Conservation (phyloP, 2,113 vertebrate genomes). For the Cathartes aura region DNA sequence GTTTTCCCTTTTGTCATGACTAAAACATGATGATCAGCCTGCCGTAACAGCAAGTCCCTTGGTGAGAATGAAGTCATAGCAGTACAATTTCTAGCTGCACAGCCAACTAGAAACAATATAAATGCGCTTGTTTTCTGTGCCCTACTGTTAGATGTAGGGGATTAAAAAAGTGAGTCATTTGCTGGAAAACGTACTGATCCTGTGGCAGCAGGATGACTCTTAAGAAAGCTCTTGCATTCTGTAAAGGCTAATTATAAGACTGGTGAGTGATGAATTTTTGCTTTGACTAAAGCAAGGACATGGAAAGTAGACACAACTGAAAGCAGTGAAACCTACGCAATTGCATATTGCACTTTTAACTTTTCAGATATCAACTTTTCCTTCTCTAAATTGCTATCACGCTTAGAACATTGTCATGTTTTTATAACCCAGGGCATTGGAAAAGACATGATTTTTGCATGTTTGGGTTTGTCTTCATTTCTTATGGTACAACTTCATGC, state of each 20-base stretch:
- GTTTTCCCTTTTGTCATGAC: neutral
- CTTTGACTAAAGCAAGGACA: neutral
- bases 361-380: neutral
- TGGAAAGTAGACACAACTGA: neutral
- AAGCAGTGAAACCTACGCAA: neutral
- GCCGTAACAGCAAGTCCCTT: neutral
- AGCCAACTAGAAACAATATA: neutral
- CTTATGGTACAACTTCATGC: neutral
- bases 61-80: neutral
- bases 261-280: neutral
- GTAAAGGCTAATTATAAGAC: neutral
- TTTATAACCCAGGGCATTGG: neutral
- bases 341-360: neutral
- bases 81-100: neutral
- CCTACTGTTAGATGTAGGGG: neutral
- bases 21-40: neutral
- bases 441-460: neutral
- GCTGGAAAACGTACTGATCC: neutral
- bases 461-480: neutral
- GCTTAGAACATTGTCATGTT: rapidly evolving
- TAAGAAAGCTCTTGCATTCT: neutral
- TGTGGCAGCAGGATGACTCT: neutral
- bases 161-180: neutral
- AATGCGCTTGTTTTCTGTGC: neutral
- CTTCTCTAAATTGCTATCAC: neutral